Conservation (phyloP, 35 echinoderm and acorn worm genomes). For the Ophiothrix spiculata region DNA sequence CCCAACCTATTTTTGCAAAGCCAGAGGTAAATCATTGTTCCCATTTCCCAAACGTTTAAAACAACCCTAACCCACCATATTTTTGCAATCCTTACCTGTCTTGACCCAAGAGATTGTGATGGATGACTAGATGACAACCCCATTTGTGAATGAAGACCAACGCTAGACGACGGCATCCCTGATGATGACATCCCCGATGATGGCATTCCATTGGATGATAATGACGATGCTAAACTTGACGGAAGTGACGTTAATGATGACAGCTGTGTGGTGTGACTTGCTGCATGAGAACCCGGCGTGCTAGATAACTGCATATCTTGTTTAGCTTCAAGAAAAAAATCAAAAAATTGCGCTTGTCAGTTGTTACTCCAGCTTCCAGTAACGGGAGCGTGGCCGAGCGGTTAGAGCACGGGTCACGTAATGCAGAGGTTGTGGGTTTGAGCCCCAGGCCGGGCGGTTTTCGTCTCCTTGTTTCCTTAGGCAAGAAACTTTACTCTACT, state of each 20-base stretch:
- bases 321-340: background rate
- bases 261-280: conserved; percentile 4
- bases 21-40: too few relatives aligned
- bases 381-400: too few relatives aligned
- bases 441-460: too few relatives aligned
- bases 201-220: background rate
- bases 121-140: conserved; percentile 11
- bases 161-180: background rate
- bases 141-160: conserved; percentile 26
- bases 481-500: too few relatives aligned
- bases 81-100: background rate
- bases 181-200: background rate
- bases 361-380: too few relatives aligned
- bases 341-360: too few relatives aligned
- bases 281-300: background rate
- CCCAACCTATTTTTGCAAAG: too few relatives aligned
- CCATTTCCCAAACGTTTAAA: too few relatives aligned
- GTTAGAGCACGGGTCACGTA: too few relatives aligned
- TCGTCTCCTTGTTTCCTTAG: too few relatives aligned
- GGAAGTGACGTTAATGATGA: background rate
- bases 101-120: background rate
- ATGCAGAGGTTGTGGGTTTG: too few relatives aligned
- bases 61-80: too few relatives aligned
- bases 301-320: background rate
- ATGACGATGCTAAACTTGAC: background rate